phyloP scores from a whole-genome alignment of 2,888 invertebrate genomes.

The Cryptosula pallasiana region DNA sequence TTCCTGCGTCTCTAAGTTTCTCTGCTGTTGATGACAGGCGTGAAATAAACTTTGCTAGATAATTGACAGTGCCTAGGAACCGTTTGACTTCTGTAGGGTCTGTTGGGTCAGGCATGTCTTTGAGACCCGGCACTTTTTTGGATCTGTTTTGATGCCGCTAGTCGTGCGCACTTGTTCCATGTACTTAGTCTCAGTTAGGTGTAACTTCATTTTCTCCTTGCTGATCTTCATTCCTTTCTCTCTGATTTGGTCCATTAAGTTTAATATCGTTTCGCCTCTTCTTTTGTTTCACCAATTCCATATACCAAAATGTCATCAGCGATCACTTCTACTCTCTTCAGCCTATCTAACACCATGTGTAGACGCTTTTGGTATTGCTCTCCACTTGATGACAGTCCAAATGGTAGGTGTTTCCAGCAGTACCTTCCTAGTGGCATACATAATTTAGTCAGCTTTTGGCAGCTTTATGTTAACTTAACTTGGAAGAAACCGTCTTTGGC shows the following conservation, averaged over 20 bases:
- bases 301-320: neutral
- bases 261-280: neutral
- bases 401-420: constrained; percentile 7
- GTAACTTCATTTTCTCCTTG: neutral
- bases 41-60: neutral
- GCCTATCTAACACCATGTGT: neutral
- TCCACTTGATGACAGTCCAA: neutral
- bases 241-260: neutral
- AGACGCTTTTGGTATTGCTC: neutral
- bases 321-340: neutral
- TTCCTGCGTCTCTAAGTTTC: no score
- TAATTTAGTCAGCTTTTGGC: neutral
- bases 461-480: neutral
- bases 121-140: neutral
- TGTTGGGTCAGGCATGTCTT: neutral
- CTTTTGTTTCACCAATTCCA: neutral
- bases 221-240: neutral
- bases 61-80: neutral
- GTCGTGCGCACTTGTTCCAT: neutral
- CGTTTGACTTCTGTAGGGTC: neutral
- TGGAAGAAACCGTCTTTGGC: constrained; percentile 1
- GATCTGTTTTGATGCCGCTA: neutral
- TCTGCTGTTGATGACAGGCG: no score
- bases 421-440: neutral
- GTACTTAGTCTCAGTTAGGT: neutral